Base-by-base conservation (phyloP, 2,888 invertebrate genomes). In the Meloe dianella region DNA sequence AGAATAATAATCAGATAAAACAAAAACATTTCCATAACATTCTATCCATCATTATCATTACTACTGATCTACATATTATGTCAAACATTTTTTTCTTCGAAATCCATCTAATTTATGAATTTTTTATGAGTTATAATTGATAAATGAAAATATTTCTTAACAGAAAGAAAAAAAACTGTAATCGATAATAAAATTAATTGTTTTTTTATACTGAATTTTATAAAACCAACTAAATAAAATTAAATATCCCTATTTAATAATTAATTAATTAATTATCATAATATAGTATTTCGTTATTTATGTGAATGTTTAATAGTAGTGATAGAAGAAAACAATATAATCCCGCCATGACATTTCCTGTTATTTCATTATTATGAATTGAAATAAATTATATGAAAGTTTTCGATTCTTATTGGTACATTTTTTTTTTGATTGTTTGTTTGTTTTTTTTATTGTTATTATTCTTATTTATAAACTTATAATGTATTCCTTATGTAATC, bases 281-380 rank as follows among this genome's bases (percentile, higher is more conserved):
- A n/a, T n/a, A n/a, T n/a, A n/a, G n/a, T n/a, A n/a, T n/a, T n/a
- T n/a, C n/a, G n/a, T n/a, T n/a, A n/a, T n/a, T n/a, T n/a, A n/a
- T n/a, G n/a, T n/a, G n/a, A n/a, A n/a, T n/a, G n/a, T n/a, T n/a
- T n/a, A n/a, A n/a, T n/a, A n/a, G n/a, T n/a, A n/a, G n/a, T n/a
- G n/a, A 22, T 47, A 12, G 24, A 24, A 14, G 24, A 54, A 24
- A 54, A 54, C 54, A 54, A 54, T n/a, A n/a, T 54, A 54, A 54
- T 54, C 54, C 24, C 54, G 54, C 54, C 54, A 54, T 20, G 22
- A 54, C 54, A 54, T 54, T 54, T 54, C 54, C 54, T 54, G 54
- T 54, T 54, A 24, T 54, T 54, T 24, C 20, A 54, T 54, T 54
- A 54, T 54, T 54, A 54, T 24, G 24, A 24, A 24, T 54, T 54